Evolutionary conservation across 2,797 vertebrate species (phyloP), one percentile per base, ranked within the genome.

Genomic region (Notolepis coatsorum): DNA sequence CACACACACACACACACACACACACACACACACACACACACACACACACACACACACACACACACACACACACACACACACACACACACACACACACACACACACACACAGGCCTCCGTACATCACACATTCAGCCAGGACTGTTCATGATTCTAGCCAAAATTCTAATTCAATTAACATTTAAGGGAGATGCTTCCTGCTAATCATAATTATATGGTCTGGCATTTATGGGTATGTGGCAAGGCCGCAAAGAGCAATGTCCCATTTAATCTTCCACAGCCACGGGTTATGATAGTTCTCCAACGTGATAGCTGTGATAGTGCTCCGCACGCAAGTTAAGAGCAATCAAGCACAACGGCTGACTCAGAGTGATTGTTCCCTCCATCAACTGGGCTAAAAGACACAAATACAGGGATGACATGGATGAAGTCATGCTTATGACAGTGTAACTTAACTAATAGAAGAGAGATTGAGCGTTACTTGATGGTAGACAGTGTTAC

Each of bases 161-260:
- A 69, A 65, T 82, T 56, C 65, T 67, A 69, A 82, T 84, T 84
- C 69, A 78, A 86, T 91, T 74, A 82, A 82, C 67, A 84, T 86
- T 77, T 58, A 21, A 27, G 65, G 41, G 50, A 58, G 50, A 59
- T 62, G 41, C 48, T 42, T 61, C 45, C 54, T 58, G 39, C 53
- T 56, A 45, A 81, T 84, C 67, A 75, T 78, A 79, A 87, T 84
- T 74, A 83, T 61, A 75, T 35, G 27, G 48, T 38, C 18, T 80
- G 75, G 57, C 68, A 76, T 84, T 82, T 82, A 74, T 20, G 20
- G 9, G 1, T 82, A 74, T 67, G 61, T 20, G 42, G 35, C 70
- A 63, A 67, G 57, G 78, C 63, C 73, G 64, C 62, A 65, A 79
- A 77, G 61, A 61, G 68, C 68, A 77, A 10, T 2, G 39, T 61